A percentile compares a stretch with the other conserved stretches of the same genome.
Conservation (phyloP, 2,888 invertebrate genomes). For the Punctoribates punctum region DNA sequence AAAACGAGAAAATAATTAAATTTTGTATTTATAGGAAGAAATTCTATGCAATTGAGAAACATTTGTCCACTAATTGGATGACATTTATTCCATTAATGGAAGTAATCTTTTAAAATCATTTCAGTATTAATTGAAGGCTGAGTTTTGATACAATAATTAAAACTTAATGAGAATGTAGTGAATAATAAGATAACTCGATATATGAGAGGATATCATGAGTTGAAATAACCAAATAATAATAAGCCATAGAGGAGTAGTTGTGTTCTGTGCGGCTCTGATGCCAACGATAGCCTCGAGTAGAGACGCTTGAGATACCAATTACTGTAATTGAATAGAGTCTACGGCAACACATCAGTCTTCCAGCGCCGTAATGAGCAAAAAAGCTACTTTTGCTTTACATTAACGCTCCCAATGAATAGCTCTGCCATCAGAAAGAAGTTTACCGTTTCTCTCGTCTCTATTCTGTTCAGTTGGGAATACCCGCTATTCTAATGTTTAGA, state of each 20-base stretch:
- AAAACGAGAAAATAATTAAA: neutral
- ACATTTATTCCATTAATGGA: neutral
- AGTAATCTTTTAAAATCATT: neutral
- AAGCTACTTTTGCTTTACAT: conserved; percentile 33
- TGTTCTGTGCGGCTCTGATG: conserved; percentile 6
- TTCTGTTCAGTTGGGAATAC: neutral
- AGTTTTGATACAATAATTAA: conserved; percentile 2
- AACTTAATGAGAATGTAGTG: neutral
- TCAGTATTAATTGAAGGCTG: conserved; percentile 22
- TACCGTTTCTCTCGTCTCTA: neutral
- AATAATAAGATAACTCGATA: conserved; percentile 26
- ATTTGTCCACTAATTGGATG: too few species aligned
- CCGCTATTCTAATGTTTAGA: neutral
- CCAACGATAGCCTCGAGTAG: conserved; percentile 32
- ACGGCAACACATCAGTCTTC: conserved; percentile 31
- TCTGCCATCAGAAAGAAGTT: neutral
- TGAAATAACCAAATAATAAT: conserved; percentile 12
- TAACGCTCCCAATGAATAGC: conserved; percentile 25
- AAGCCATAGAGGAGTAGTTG: neutral
- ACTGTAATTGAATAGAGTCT: conserved; percentile 24
- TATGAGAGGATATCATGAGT: neutral
- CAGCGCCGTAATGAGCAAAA: conserved; percentile 33
- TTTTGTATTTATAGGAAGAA: neutral
- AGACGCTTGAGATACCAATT: conserved; percentile 32
- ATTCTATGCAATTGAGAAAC: neutral